Percentiles rank a stretch among this genome's conserved stretches.
Evolutionary conservation across 1,140 invertebrate genomes (phyloP).

Genomic region (Cepaea nemoralis): DNA sequence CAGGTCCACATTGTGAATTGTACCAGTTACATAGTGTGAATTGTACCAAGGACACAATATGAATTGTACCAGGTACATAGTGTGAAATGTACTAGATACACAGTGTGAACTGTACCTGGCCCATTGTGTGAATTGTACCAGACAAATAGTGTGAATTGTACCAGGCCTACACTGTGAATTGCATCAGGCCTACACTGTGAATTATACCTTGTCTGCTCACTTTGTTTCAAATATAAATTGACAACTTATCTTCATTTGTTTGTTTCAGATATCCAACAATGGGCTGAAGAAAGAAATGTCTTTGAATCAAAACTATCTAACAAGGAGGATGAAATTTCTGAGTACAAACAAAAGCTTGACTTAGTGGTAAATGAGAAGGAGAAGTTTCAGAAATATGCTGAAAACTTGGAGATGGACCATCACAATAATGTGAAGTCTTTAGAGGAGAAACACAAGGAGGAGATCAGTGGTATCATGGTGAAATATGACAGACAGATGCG

Average conservation of each 20-base stretch:
- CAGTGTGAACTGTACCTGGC: too few species aligned
- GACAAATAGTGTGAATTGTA: too few species aligned
- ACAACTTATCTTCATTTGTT: not conserved
- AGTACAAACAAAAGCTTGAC: not conserved
- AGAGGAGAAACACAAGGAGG: constrained; percentile 3
- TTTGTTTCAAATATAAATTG: too few species aligned
- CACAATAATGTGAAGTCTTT: not conserved
- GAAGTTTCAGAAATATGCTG: not conserved
- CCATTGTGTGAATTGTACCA: too few species aligned
- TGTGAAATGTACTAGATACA: too few species aligned
- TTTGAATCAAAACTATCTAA: not conserved
- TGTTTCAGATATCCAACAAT: not conserved
- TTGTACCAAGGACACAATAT: too few species aligned
- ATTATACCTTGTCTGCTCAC: too few species aligned
- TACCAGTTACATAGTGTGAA: too few species aligned
- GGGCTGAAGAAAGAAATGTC: not conserved
- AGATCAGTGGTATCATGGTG: not conserved
- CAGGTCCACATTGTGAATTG: too few species aligned
- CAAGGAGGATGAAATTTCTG: not conserved
- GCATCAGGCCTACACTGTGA: too few species aligned
- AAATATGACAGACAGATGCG: not conserved
- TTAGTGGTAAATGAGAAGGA: not conserved
- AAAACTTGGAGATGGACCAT: not conserved
- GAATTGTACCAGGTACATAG: too few species aligned
- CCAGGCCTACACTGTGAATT: too few species aligned